These are phyloP conservation scores for Cisticola juncidis DNA, from an alignment of 2,113 vertebrate genomes.

Conservation along the genomic window DNA sequence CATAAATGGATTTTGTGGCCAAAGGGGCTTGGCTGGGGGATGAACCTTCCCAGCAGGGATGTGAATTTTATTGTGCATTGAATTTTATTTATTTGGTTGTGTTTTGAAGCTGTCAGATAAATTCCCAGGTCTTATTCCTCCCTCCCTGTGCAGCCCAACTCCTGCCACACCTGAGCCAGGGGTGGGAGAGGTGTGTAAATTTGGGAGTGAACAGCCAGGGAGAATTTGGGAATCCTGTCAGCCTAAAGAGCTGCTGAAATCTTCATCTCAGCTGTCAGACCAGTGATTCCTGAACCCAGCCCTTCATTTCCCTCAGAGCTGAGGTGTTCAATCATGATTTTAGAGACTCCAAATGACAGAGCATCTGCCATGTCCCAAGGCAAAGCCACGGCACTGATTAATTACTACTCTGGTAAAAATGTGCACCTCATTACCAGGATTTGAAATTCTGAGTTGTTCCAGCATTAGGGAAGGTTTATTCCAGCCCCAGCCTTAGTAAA, in stretches of 20 bases:
- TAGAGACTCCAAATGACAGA: conserved; percentile 61
- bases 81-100: rapidly evolving
- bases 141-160: neutral
- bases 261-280: conserved; percentile 29
- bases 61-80: rapidly evolving
- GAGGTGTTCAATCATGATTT: conserved; percentile 49
- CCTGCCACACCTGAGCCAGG: neutral
- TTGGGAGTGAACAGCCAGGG: neutral
- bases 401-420: conserved; percentile 46
- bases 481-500: conserved; percentile 15
- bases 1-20: neutral
- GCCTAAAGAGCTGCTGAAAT: neutral
- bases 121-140: neutral
- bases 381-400: conserved; percentile 53
- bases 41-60: neutral
- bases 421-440: conserved; percentile 54
- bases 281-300: conserved; percentile 24
- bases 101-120: neutral
- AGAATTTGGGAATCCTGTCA: neutral
- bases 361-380: conserved; percentile 48
- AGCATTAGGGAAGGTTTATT: neutral
- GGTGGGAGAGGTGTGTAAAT: neutral
- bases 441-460: conserved; percentile 45
- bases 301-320: conserved; percentile 1
- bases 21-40: neutral